Conservation (phyloP, 2,888 invertebrate genomes). For the Trichacis sp. region DNA sequence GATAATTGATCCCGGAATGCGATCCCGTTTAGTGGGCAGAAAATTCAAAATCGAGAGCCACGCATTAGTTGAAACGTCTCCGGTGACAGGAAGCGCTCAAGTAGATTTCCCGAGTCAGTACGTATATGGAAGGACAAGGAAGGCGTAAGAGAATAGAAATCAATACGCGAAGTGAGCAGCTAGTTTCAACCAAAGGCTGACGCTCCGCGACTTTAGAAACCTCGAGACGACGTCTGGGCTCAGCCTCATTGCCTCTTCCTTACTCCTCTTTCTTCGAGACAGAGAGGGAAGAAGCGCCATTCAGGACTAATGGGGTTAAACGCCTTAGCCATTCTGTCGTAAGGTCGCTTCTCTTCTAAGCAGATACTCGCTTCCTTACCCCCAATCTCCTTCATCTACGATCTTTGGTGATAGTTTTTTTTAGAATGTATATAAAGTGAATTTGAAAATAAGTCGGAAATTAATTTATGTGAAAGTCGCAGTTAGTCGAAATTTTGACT, state of each 20-base stretch:
- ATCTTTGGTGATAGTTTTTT: too few relatives aligned
- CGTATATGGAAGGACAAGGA: slow-evolving; percentile 55
- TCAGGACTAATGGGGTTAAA: slow-evolving; percentile 67
- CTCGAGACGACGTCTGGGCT: slow-evolving; percentile 57
- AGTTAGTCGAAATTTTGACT: too few relatives aligned
- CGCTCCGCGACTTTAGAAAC: slow-evolving; percentile 62
- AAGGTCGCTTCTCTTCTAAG: slow-evolving; percentile 50
- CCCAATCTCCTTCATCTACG: too few relatives aligned
- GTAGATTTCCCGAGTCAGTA: slow-evolving; percentile 22
- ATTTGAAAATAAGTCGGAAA: too few relatives aligned
- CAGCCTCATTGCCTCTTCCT: too few relatives aligned
- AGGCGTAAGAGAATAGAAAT: slow-evolving; percentile 66
- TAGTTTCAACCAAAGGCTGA: slow-evolving; percentile 56
- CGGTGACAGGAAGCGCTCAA: slow-evolving; percentile 25
- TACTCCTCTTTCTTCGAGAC: slow-evolving; percentile 50
- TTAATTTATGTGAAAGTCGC: too few relatives aligned
- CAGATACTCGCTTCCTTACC: too few relatives aligned
- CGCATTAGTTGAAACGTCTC: neutral
- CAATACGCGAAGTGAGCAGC: slow-evolving; percentile 67
- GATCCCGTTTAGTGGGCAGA: neutral
- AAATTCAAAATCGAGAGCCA: slow-evolving; percentile 1
- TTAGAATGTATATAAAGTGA: too few relatives aligned
- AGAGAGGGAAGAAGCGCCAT: slow-evolving; percentile 40
- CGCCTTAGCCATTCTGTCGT: slow-evolving; percentile 61
- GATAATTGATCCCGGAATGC: neutral